phyloP scores from a whole-genome alignment of 2,888 invertebrate species.

The Aleiodes testaceus region DNA sequence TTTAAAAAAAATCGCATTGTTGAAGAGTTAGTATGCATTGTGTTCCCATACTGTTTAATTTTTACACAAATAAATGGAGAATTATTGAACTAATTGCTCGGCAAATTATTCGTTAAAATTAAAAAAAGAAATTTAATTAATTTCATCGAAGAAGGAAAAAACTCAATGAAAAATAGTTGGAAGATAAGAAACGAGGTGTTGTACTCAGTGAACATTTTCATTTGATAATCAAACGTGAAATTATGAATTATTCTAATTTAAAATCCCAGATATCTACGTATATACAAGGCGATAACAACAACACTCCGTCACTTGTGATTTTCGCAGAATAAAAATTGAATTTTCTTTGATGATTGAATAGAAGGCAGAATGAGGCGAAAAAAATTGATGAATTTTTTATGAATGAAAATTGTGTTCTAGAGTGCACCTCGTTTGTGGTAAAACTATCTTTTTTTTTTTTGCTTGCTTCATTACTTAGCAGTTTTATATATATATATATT shows the following conservation, averaged over 20 bases:
- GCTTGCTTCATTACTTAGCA: slow-evolving; percentile 7
- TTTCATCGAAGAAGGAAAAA: neutral
- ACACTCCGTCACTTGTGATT: slow-evolving; percentile 7
- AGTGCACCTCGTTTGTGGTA: slow-evolving; percentile 6
- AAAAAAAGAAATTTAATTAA: neutral
- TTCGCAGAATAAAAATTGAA: slow-evolving; percentile 8
- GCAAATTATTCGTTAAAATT: too few species aligned
- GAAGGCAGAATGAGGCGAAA: neutral
- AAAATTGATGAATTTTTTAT: slow-evolving; percentile 3
- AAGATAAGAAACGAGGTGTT: slow-evolving; percentile 33
- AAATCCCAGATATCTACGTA: slow-evolving; percentile 23
- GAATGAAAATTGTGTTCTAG: neutral
- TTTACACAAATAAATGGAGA: too few species aligned
- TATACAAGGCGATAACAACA: slow-evolving; percentile 33
- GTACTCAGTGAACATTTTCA: slow-evolving; percentile 18
- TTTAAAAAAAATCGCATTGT: too few species aligned
- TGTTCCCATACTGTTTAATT: too few species aligned
- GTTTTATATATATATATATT: slow-evolving; percentile 7
- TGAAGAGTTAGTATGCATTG: too few species aligned
- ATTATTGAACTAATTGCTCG: too few species aligned
- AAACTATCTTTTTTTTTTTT: neutral
- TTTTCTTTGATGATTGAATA: neutral
- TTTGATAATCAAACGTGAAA: slow-evolving; percentile 1
- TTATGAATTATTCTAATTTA: neutral
- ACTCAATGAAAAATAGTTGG: slow-evolving; percentile 17